These are phyloP conservation scores for Lasioglossum vierecki DNA, from an alignment of 2,888 invertebrate genomes.

Conservation along the genomic window DNA sequence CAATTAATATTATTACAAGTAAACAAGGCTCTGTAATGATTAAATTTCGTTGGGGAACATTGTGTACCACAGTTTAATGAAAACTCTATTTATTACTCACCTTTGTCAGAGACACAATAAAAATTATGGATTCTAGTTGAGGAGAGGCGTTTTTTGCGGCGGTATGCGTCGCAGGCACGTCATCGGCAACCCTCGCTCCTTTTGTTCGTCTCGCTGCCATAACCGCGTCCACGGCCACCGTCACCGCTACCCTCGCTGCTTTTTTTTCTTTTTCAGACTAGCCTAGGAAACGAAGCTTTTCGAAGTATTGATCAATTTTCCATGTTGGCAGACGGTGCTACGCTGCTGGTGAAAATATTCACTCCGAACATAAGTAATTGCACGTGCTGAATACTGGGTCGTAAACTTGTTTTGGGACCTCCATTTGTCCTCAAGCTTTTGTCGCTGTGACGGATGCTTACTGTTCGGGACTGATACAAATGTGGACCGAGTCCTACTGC, in stretches of 20 bases:
- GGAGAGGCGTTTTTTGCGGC: background rate
- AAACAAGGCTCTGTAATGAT: background rate
- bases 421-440: background rate
- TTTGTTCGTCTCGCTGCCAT: slow-evolving; percentile 21
- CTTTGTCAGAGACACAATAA: background rate
- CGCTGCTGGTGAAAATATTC: slow-evolving; percentile 26
- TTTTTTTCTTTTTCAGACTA: slow-evolving; percentile 30
- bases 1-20: background rate
- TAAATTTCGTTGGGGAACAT: background rate
- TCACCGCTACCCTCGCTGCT: background rate
- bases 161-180: slow-evolving; percentile 27
- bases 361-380: background rate
- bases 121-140: background rate
- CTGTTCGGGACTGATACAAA: background rate
- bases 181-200: slow-evolving; percentile 34
- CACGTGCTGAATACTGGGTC: background rate
- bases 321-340: slow-evolving; percentile 16
- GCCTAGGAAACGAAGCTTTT: slow-evolving; percentile 51
- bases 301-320: slow-evolving; percentile 66
- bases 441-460: background rate
- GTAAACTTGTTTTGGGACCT: background rate
- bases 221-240: slow-evolving; percentile 15
- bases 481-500: too few relatives aligned
- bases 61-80: background rate
- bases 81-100: background rate